Evolutionary conservation across 2,797 vertebrate species (phyloP).

Genomic region (Acropternis orthonyx): DNA sequence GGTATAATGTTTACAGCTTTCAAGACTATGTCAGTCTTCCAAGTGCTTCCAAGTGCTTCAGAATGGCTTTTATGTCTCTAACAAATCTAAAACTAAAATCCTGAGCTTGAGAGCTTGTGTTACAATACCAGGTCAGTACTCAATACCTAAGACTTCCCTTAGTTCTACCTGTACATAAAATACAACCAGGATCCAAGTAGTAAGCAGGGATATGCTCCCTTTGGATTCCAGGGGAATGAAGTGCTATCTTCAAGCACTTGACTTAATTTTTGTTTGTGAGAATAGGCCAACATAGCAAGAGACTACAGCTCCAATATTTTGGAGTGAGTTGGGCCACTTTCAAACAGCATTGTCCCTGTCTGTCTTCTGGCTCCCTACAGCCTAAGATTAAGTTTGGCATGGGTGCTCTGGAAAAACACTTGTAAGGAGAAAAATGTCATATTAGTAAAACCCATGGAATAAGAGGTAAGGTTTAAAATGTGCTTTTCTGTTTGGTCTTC

Average conservation of each 20-base stretch:
- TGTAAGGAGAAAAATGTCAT: background rate
- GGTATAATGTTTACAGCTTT: background rate
- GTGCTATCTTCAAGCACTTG: background rate
- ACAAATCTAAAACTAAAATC: background rate
- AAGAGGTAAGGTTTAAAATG: background rate
- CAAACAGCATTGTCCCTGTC: background rate
- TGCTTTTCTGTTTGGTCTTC: background rate
- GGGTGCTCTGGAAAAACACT: background rate
- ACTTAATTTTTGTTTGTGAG: background rate
- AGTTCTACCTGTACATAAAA: background rate
- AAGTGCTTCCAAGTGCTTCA: background rate
- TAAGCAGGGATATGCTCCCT: background rate
- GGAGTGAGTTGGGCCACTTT: background rate
- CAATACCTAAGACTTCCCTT: background rate
- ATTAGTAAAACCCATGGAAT: background rate
- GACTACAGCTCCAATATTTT: background rate
- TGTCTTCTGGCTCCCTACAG: background rate
- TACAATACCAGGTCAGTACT: background rate
- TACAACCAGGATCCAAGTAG: background rate
- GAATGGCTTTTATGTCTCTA: background rate
- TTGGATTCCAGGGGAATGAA: background rate
- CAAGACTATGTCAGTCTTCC: background rate
- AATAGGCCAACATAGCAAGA: background rate
- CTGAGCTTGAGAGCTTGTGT: background rate
- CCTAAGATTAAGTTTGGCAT: background rate